Conservation (phyloP, 2,797 vertebrate genomes). For the Enoplosus armatus region DNA sequence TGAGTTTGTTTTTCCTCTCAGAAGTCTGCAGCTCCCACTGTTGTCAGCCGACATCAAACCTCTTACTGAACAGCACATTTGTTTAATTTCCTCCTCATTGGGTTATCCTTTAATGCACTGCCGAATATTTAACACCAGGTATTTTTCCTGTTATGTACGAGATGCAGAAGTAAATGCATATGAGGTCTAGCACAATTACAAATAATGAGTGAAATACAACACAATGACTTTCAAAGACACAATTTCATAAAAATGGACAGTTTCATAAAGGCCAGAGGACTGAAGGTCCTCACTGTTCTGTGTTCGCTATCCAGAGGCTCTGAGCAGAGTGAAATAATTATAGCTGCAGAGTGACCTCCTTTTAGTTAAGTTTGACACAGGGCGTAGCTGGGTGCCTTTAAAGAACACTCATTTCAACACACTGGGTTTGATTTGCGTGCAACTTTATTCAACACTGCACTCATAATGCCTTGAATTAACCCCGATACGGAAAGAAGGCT, state of each 20-base stretch:
- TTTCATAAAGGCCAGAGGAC: conserved; percentile 32
- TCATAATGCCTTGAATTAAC: conserved; percentile 47
- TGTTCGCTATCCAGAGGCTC: conserved; percentile 13
- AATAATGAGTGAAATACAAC: conserved; percentile 24
- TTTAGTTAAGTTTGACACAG: conserved; percentile 57
- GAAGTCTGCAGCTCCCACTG: conserved; percentile 2
- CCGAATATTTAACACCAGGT: not conserved
- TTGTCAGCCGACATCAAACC: conserved; percentile 16
- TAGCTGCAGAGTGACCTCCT: conserved; percentile 46
- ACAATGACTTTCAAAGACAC: conserved; percentile 19
- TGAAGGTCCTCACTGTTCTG: conserved; percentile 7
- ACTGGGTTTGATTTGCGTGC: conserved; percentile 39
- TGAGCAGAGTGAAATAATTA: conserved; percentile 55
- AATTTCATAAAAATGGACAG: conserved; percentile 31
- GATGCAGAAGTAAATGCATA: conserved; percentile 3
- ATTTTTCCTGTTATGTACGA: conserved; percentile 3
- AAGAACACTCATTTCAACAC: conserved; percentile 50
- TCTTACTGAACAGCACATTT: conserved; percentile 5
- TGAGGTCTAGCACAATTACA: not conserved
- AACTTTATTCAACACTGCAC: conserved; percentile 24
- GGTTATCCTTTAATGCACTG: conserved; percentile 14
- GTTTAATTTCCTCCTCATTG: conserved; percentile 1
- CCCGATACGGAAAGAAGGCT: conserved; percentile 18
- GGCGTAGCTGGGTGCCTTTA: conserved; percentile 23
- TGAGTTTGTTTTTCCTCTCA: conserved; percentile 35